These are phyloP conservation scores for Osmerus eperlanus DNA, from an alignment of 2,113 vertebrate genomes.

Conservation along the genomic window DNA sequence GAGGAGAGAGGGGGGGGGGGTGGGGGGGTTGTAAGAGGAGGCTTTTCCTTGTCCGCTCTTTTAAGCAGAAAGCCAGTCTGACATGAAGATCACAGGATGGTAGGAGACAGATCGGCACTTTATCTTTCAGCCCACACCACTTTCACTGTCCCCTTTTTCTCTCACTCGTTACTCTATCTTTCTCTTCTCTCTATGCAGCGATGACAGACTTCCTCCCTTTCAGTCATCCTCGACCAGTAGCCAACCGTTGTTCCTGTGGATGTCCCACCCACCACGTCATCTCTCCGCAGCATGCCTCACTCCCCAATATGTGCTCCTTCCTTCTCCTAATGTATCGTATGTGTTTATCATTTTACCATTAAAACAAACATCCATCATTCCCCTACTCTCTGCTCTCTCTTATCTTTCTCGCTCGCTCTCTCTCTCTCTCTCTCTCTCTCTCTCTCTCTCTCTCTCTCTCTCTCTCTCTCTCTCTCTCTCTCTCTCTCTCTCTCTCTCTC, in stretches of 20 bases:
- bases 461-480: conserved; percentile 13
- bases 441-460: conserved; percentile 1
- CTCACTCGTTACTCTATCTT: background rate
- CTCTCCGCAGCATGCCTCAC: too few species aligned
- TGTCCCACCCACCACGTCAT: too few species aligned
- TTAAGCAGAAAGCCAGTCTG: too few species aligned
- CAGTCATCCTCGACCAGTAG: background rate
- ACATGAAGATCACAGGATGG: too few species aligned
- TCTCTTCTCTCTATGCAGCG: background rate
- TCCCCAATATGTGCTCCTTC: too few species aligned
- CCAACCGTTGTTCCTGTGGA: too few species aligned
- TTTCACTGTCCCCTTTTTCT: background rate
- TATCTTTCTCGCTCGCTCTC: background rate
- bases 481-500: background rate
- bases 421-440: background rate
- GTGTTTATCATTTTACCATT: too few species aligned
- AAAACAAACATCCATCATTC: too few species aligned
- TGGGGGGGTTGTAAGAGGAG: background rate
- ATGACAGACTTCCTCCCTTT: background rate
- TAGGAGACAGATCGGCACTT: too few species aligned
- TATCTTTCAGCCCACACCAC: too few species aligned
- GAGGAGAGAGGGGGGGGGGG: conserved; percentile 25
- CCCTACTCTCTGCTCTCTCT: background rate
- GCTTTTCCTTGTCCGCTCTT: too few species aligned
- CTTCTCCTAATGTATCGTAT: too few species aligned